phyloP scores from a whole-genome alignment of 2,113 vertebrate species.

The Gopherus evgoodei region DNA sequence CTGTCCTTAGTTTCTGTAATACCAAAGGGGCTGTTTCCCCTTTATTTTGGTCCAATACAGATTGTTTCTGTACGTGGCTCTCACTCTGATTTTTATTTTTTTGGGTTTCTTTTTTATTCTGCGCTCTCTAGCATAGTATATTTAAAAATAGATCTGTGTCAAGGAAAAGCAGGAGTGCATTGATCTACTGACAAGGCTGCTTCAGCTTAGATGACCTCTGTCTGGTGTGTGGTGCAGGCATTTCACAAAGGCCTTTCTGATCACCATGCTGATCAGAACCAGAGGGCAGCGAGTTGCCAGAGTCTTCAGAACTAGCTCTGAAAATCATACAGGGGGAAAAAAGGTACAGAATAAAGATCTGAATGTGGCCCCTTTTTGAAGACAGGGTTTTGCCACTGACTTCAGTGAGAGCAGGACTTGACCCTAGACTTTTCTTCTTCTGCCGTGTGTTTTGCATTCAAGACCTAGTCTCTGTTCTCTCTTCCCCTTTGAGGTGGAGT shows the following conservation, averaged over 20 bases:
- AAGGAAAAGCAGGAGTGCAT: conserved; percentile 41
- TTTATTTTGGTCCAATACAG: conserved; percentile 72
- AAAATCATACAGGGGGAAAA: neutral
- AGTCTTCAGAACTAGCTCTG: neutral
- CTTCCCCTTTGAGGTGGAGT: neutral
- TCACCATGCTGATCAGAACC: neutral
- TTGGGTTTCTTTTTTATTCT: conserved; percentile 73
- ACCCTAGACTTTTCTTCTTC: neutral
- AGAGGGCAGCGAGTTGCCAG: neutral
- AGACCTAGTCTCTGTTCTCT: neutral
- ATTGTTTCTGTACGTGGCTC: conserved; percentile 76
- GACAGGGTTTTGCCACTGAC: neutral
- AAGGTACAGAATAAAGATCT: neutral
- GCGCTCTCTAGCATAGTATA: conserved; percentile 78
- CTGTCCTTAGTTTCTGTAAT: conserved; percentile 65
- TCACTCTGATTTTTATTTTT: neutral
- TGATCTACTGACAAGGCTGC: neutral
- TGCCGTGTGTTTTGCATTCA: neutral
- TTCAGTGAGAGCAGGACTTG: neutral
- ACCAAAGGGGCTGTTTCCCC: conserved; percentile 60
- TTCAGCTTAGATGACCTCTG: neutral
- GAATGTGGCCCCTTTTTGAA: neutral
- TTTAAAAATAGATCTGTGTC: conserved; percentile 85
- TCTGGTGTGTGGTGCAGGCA: neutral
- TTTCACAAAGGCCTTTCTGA: accelerated